Evolutionary conservation across 2,888 invertebrate species (phyloP).

Genomic region (Cephus pulcher): DNA sequence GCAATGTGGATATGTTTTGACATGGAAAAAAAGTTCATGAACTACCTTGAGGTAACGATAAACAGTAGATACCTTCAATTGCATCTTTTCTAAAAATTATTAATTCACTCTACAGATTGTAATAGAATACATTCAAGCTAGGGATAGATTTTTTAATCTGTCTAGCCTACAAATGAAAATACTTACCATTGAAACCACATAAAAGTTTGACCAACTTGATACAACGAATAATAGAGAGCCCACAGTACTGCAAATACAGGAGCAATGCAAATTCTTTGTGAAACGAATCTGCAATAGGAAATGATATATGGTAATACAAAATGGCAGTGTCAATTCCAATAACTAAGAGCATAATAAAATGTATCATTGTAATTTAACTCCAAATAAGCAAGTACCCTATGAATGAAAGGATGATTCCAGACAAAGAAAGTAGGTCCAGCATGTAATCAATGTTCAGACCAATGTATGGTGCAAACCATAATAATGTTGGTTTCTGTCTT

Average conservation of each 20-base stretch:
- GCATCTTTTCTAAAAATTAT: neutral
- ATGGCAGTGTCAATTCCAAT: neutral
- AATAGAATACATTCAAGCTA: constrained; percentile 2
- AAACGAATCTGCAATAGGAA: constrained; percentile 69
- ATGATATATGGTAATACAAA: neutral
- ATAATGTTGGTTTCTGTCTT: constrained; percentile 73
- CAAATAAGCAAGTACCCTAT: constrained; percentile 68
- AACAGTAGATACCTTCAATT: neutral
- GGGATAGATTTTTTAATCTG: neutral
- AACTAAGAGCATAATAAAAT: neutral
- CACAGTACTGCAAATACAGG: constrained; percentile 75
- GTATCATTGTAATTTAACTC: neutral
- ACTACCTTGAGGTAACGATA: neutral
- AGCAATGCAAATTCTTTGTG: constrained; percentile 72
- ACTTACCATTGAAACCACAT: constrained; percentile 80
- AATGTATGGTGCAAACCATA: constrained; percentile 76
- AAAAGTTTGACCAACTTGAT: constrained; percentile 81
- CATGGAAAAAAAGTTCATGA: neutral
- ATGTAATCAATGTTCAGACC: constrained; percentile 76
- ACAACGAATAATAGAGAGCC: constrained; percentile 79
- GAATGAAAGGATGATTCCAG: constrained; percentile 76
- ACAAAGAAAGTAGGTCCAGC: constrained; percentile 75
- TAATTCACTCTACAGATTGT: neutral
- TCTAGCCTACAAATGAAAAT: neutral
- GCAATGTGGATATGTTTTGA: constrained; percentile 24